Evolutionary conservation across 1,140 invertebrate species (phyloP).

Genomic region (Hylaeus anthracinus): DNA sequence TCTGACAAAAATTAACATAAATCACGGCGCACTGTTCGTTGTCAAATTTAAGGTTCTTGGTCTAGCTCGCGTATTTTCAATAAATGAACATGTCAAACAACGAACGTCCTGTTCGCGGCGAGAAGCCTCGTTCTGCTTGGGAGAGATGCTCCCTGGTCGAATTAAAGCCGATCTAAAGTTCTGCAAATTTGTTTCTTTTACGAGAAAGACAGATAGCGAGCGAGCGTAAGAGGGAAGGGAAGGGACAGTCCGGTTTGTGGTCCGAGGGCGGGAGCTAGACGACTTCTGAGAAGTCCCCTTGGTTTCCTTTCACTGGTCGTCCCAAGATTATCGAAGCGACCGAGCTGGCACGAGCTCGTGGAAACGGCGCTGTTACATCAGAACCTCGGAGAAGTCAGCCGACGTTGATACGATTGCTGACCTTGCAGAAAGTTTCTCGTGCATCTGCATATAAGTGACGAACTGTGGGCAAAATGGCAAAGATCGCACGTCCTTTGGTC

Average conservation of each 20-base stretch:
- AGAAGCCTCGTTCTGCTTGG: background rate
- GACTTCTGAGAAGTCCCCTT: background rate
- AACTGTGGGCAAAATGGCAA: background rate
- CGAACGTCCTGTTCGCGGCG: background rate
- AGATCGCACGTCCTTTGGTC: background rate
- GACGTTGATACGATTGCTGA: slow-evolving; percentile 12
- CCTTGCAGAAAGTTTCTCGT: background rate
- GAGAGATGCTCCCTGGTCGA: background rate
- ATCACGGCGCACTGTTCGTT: slow-evolving; percentile 9
- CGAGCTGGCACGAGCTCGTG: background rate
- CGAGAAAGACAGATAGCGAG: background rate
- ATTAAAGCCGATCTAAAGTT: background rate
- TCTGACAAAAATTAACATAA: slow-evolving; percentile 19
- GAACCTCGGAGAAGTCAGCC: background rate
- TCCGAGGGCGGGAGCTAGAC: background rate
- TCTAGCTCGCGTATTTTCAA: background rate
- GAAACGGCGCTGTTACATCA: background rate
- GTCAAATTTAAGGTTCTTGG: slow-evolving; percentile 15
- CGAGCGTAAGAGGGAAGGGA: no score
- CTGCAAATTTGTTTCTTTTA: background rate
- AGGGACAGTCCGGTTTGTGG: background rate
- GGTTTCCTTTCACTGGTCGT: background rate
- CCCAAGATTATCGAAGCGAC: background rate
- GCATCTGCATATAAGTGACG: slow-evolving; percentile 1
- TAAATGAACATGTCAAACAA: background rate